A percentile compares a stretch with the other conserved stretches of the same genome.
phyloP scores from a whole-genome alignment of 1,140 invertebrate species.

The Rhagoletis pomonella region DNA sequence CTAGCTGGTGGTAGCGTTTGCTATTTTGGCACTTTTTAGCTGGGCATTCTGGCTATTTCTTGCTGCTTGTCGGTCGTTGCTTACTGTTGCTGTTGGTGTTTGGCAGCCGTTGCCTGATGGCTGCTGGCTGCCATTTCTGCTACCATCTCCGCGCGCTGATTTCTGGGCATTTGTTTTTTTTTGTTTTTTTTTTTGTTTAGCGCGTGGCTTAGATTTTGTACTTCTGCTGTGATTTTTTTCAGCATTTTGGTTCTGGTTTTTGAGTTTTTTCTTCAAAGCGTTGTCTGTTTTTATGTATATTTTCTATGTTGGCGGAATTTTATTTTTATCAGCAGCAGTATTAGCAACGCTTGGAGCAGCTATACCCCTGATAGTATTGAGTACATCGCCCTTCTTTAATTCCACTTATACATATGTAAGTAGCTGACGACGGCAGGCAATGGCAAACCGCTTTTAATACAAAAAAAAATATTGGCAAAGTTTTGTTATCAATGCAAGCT shows the following conservation, averaged over 20 bases:
- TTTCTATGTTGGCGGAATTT: background rate
- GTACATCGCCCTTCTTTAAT: too few species aligned
- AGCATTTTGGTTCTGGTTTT: background rate
- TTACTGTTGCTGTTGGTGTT: background rate
- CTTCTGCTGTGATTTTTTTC: background rate
- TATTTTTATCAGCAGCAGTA: background rate
- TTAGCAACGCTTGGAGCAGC: too few species aligned
- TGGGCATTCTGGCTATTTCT: background rate
- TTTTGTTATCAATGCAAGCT: too few species aligned
- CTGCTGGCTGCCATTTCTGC: background rate
- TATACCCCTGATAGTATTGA: too few species aligned
- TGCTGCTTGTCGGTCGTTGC: background rate
- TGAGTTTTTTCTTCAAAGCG: background rate
- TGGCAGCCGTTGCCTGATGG: background rate
- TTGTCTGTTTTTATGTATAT: background rate
- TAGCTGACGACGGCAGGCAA: too few species aligned
- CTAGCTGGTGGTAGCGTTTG: background rate
- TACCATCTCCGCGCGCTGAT: background rate
- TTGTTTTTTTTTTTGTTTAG: background rate
- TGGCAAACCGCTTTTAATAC: too few species aligned
- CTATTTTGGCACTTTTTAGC: slow-evolving; percentile 22
- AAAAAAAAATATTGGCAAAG: too few species aligned
- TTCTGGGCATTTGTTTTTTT: background rate
- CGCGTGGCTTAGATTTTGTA: background rate
- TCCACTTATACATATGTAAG: too few species aligned